phyloP scores from a whole-genome alignment of 2,797 vertebrate genomes.

The Anolis apletophallus region DNA sequence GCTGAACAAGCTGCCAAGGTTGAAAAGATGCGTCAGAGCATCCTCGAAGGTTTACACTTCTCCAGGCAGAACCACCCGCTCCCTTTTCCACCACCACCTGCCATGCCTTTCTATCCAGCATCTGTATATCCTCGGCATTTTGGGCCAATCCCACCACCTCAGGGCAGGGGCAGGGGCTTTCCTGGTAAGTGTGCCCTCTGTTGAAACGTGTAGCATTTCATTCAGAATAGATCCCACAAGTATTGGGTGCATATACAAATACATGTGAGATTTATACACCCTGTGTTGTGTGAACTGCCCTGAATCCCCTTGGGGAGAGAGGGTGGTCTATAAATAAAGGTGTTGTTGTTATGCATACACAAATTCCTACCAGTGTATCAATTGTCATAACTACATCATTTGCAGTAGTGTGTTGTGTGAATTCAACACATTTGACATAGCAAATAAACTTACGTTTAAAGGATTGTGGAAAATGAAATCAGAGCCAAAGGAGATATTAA shows the following conservation, averaged over 20 bases:
- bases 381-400: background rate
- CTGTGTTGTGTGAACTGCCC: background rate
- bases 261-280: background rate
- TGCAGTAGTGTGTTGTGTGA: background rate
- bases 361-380: background rate
- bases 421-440: background rate
- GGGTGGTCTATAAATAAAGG: no score
- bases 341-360: background rate
- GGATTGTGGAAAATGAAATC: background rate
- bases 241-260: background rate
- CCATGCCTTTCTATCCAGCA: constrained; percentile 91
- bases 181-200: constrained; percentile 80
- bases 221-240: background rate
- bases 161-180: constrained; percentile 86
- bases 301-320: no score
- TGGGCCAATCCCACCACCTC: constrained; percentile 87
- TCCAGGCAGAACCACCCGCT: constrained; percentile 88
- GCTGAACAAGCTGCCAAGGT: constrained; percentile 91
- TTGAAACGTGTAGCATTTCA: background rate
- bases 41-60: constrained; percentile 94
- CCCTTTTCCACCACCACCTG: constrained; percentile 87
- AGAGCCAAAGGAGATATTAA: background rate
- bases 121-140: constrained; percentile 89
- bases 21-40: constrained; percentile 96
- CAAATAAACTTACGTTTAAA: no score